A percentile compares a stretch with the other conserved stretches of the same genome.
phyloP scores from a whole-genome alignment of 2,113 vertebrate genomes.

The Actinemys pallida region DNA sequence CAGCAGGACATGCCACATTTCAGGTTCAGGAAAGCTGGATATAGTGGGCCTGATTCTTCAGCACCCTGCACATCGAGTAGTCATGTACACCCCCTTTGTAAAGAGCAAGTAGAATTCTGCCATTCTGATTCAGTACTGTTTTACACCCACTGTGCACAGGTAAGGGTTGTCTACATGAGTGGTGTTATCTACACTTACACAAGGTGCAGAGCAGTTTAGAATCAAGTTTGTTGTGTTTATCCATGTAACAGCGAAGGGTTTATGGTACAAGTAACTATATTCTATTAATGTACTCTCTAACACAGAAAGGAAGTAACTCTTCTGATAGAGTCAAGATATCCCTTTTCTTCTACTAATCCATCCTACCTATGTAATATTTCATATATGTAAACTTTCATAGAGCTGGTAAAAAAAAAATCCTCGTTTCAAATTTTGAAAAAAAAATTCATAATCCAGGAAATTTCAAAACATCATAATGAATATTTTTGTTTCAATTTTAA shows the following conservation, averaged over 20 bases:
- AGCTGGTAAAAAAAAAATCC: neutral
- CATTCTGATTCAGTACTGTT: neutral
- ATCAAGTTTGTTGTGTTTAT: neutral
- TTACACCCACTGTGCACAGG: accelerated
- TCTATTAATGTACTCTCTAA: neutral
- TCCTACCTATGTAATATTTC: neutral
- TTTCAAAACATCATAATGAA: neutral
- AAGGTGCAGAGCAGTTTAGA: neutral
- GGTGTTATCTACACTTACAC: neutral
- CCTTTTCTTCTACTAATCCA: neutral
- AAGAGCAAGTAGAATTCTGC: accelerated
- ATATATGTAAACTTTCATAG: neutral
- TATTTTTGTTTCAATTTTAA: neutral
- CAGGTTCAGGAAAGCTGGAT: neutral
- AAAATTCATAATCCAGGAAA: neutral
- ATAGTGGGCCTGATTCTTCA: neutral
- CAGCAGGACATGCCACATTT: neutral
- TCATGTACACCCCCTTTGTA: neutral
- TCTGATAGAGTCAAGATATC: neutral
- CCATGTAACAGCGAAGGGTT: neutral
- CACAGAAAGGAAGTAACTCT: neutral
- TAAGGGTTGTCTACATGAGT: neutral
- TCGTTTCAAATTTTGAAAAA: neutral
- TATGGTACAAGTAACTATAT: accelerated
- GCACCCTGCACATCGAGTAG: neutral